Evolutionary conservation across 2,113 vertebrate genomes (phyloP), one percentile per base, ranked within the genome.

Genomic region (Hyperopisus bebe): DNA sequence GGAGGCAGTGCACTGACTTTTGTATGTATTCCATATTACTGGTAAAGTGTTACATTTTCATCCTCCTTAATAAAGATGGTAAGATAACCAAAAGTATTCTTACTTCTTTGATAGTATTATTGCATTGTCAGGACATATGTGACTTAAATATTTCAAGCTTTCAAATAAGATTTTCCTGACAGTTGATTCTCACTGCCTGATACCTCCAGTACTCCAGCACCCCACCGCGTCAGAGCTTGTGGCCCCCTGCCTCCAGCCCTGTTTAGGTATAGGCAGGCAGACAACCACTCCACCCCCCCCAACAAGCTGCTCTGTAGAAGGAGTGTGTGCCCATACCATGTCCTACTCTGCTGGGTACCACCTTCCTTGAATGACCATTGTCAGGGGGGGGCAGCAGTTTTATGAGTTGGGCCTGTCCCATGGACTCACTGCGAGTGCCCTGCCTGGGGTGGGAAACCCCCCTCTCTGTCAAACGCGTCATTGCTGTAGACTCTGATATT

Each of bases 1-100:
- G 95, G 95, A 93, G 94, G 82, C 86, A 86, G 90, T 84, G 84
- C 83, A 74, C 77, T 58, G 85, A 92, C 88, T 91, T 94, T 90
- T 85, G 91, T 90, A 90, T 85, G 21, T 70, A 27, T 31, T 70
- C 2, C 3, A 27, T 70, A 27, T 85, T 48, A 24, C 46, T n/a
- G 35, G 19, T 19, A 13, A 51, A 8, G 31, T 21, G 51, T 85
- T 50, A 50, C 44, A 50, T 31, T 48, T 86, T 50, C 27, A n/a
- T n/a, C 82, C 42, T 4, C 3, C 3, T 86, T 86, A 86, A 50
- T 5, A 84, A 84, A 84, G 47, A 84, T 24, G 80, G 48, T 86
- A 35, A 86, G 1, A 48, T 15, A 53, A 31, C 9, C 47, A 62
- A n/a, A 62, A 1, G 21, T 62, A 62, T 62, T n/a, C 55, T 62